Evolutionary conservation across 2,113 vertebrate species (phyloP), one percentile per base, ranked within the genome.

Genomic region (Geococcyx californianus): DNA sequence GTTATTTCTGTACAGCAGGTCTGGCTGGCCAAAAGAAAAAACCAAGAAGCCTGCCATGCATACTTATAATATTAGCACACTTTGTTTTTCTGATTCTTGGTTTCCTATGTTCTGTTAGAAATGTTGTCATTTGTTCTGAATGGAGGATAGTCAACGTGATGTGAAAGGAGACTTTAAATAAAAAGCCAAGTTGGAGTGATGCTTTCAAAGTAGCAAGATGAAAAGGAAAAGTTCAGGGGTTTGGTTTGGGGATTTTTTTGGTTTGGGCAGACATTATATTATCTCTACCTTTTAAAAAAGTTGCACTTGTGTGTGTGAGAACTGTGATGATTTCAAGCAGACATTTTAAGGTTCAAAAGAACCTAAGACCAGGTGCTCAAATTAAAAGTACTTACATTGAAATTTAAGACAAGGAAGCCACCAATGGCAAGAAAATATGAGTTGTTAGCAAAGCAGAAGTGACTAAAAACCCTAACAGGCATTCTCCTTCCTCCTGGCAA

Each of bases 1-100:
- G 16, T 52, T 95, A 47, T 88, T 95, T 90, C 51, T 62, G 62
- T 20, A 29, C 17, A 67, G 59, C 80, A 55, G 64, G 36, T 68
- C 40, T 54, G 49, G 7, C 56, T 70, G 47, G 38, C 54, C 28
- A 55, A 47, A 44, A 73, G 20, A 23, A 36, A 74, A n/a, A 31
- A 58, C 18, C 18, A 15, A 20, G 8, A 38, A 13, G 10, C n/a
- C 83, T 83, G 56, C 58, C 44, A 55, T 49, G 66, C 42, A 63
- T 74, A 38, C 25, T 79, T 91, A 28, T 40, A 40, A 11, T 24
- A 28, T 70, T 80, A 92, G 34, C 16, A 74, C 12, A 20, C 6
- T 59, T 66, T 21, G 33, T 25, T 94, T 72, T 92, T 36, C 55
- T 6, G 1, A 31, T 84, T 89, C 38, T 63, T 67, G 33, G 16